Evolutionary conservation across 2,888 invertebrate genomes (phyloP).

Genomic region (Chrysodeixis includens): DNA sequence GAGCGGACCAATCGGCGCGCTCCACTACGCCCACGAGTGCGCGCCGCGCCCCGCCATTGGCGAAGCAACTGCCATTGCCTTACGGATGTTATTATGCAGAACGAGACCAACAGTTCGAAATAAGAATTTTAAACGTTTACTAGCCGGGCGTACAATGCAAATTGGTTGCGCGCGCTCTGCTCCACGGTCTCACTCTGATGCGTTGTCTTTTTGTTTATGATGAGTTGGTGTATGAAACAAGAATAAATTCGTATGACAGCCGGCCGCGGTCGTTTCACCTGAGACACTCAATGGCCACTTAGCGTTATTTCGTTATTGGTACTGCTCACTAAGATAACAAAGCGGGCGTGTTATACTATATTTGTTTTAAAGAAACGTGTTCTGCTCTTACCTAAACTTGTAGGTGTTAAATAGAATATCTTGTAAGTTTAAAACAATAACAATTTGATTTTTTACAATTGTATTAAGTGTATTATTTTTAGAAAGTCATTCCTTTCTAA

Average conservation of each 20-base stretch:
- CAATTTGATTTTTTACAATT: background rate
- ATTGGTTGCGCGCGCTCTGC: constrained; percentile 84
- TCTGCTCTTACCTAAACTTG: background rate
- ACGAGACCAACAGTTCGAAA: constrained; percentile 86
- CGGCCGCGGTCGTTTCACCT: constrained; percentile 67
- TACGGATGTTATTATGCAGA: constrained; percentile 88
- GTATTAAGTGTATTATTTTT: background rate
- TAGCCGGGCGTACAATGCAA: constrained; percentile 85
- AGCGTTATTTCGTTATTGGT: constrained; percentile 63
- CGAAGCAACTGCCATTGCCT: constrained; percentile 88
- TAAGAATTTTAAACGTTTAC: constrained; percentile 88
- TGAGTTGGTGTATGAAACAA: constrained; percentile 69
- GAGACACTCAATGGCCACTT: constrained; percentile 71
- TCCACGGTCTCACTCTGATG: constrained; percentile 80
- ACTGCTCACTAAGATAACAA: constrained; percentile 69
- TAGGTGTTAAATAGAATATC: constrained; percentile 4
- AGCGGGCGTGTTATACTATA: constrained; percentile 57
- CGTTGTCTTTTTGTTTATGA: constrained; percentile 75
- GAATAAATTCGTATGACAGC: constrained; percentile 73
- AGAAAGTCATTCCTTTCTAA: background rate
- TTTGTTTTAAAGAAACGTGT: constrained; percentile 40
- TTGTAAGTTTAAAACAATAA: background rate
- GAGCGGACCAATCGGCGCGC: constrained; percentile 78
- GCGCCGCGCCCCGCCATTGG: constrained; percentile 82
- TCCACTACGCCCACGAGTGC: constrained; percentile 84